Evolutionary conservation across 2,888 invertebrate species (phyloP).

Genomic region (Chrysolina haemoptera): DNA sequence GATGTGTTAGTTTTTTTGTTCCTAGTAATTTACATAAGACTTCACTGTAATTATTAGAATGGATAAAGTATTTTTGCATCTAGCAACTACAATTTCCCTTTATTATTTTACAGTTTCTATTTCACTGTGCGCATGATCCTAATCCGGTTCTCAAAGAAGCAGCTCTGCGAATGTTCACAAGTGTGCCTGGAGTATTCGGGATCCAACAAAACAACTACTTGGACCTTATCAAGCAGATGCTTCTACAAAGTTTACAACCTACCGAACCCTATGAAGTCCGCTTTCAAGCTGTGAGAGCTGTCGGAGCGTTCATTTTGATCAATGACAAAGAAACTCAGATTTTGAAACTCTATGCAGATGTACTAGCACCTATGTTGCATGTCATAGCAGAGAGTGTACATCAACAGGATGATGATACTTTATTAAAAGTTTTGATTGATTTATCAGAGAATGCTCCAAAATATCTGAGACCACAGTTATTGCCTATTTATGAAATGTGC

Average conservation of each 20-base stretch:
- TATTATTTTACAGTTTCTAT: slow-evolving; percentile 78
- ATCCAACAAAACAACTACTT: slow-evolving; percentile 93
- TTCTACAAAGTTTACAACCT: slow-evolving; percentile 82
- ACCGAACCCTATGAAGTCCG: slow-evolving; percentile 77
- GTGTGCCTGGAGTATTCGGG: slow-evolving; percentile 97
- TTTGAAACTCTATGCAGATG: slow-evolving; percentile 89
- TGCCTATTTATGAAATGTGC: slow-evolving; percentile 89
- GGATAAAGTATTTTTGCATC: too few species aligned
- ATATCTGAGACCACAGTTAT: slow-evolving; percentile 89
- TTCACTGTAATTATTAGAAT: too few species aligned
- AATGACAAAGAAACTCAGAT: slow-evolving; percentile 95
- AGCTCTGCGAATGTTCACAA: slow-evolving; percentile 94
- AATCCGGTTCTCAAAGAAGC: slow-evolving; percentile 90
- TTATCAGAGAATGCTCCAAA: slow-evolving; percentile 95
- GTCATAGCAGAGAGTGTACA: slow-evolving; percentile 87
- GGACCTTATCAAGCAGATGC: slow-evolving; percentile 95
- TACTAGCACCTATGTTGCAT: slow-evolving; percentile 85
- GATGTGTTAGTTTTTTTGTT: too few species aligned
- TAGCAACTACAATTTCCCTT: not conserved
- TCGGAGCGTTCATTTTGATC: slow-evolving; percentile 89
- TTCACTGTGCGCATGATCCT: slow-evolving; percentile 91
- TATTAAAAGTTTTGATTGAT: slow-evolving; percentile 94
- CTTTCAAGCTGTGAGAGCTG: slow-evolving; percentile 87
- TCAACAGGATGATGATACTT: slow-evolving; percentile 89
- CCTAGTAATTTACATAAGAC: too few species aligned